Conservation (phyloP, 2,797 vertebrate genomes). For the Epinephelus coioides region DNA sequence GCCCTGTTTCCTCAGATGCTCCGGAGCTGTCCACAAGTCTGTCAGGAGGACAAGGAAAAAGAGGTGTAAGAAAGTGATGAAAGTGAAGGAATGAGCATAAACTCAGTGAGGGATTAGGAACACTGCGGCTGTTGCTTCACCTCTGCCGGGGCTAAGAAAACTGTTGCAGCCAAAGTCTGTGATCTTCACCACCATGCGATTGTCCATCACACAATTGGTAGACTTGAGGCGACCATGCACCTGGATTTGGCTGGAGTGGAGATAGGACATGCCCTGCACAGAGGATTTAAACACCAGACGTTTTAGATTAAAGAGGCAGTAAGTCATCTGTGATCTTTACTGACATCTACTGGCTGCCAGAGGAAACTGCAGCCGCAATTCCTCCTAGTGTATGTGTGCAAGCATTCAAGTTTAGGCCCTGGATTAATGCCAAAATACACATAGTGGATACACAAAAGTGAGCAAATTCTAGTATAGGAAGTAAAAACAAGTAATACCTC, state of each 20-base stretch:
- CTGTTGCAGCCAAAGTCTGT: conserved; percentile 96
- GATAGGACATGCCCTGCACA: conserved; percentile 96
- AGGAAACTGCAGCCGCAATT: conserved; percentile 8
- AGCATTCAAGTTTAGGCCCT: neutral
- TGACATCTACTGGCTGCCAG: conserved; percentile 36
- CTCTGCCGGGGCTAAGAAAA: conserved; percentile 90
- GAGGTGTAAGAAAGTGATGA: neutral
- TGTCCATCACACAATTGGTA: conserved; percentile 97
- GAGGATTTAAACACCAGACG: conserved; percentile 1
- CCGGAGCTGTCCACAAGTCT: conserved; percentile 92
- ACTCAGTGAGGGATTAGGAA: neutral
- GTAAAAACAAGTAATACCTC: too few relatives aligned
- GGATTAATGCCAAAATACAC: too few relatives aligned
- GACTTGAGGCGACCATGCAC: conserved; percentile 97
- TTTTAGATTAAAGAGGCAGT: neutral
- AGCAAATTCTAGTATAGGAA: too few relatives aligned
- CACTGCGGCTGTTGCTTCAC: conserved; percentile 68
- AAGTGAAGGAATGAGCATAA: neutral
- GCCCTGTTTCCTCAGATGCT: conserved; percentile 89
- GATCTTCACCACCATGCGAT: conserved; percentile 98
- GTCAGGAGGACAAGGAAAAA: conserved; percentile 4
- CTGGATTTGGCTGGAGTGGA: conserved; percentile 94
- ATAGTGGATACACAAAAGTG: too few relatives aligned
- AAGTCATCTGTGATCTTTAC: neutral
- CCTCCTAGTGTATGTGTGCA: neutral